Conservation (phyloP, 30 jellyfish, hydroid and myxozoan genomes). For the Nemopilema nomurai region DNA sequence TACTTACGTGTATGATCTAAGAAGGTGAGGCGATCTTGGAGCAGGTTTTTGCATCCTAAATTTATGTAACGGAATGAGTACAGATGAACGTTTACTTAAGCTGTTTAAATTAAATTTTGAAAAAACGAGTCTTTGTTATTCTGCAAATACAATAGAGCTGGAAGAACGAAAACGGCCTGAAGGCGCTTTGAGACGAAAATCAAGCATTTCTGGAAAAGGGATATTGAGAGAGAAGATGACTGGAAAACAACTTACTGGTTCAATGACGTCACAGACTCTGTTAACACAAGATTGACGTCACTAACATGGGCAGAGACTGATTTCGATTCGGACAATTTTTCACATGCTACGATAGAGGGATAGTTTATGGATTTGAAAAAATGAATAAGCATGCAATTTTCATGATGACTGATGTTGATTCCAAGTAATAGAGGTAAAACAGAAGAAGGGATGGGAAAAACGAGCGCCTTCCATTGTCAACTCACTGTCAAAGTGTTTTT, state of each 20-base stretch:
- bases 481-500: background rate
- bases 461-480: constrained; percentile 4
- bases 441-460: background rate
- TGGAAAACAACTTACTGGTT: constrained; percentile 46
- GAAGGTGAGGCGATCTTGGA: constrained; percentile 31
- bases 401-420: too few relatives aligned
- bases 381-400: too few relatives aligned
- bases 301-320: constrained; percentile 81
- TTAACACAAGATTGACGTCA: constrained; percentile 49
- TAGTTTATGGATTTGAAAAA: background rate
- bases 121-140: background rate
- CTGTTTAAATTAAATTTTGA: background rate
- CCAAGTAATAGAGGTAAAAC: too few relatives aligned
- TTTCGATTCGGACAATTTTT: background rate
- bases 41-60: constrained; percentile 14
- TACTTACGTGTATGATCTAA: constrained; percentile 28
- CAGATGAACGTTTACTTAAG: background rate
- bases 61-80: background rate
- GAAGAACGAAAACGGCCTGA: too few relatives aligned
- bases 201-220: too few relatives aligned
- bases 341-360: background rate
- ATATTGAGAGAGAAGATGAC: background rate
- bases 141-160: too few relatives aligned
- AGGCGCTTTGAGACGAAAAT: background rate
- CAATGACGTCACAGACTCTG: constrained; percentile 57